These are phyloP conservation scores for human DNA, from an alignment of 2,113 vertebrate genomes.

Conservation along the genomic window DNA sequence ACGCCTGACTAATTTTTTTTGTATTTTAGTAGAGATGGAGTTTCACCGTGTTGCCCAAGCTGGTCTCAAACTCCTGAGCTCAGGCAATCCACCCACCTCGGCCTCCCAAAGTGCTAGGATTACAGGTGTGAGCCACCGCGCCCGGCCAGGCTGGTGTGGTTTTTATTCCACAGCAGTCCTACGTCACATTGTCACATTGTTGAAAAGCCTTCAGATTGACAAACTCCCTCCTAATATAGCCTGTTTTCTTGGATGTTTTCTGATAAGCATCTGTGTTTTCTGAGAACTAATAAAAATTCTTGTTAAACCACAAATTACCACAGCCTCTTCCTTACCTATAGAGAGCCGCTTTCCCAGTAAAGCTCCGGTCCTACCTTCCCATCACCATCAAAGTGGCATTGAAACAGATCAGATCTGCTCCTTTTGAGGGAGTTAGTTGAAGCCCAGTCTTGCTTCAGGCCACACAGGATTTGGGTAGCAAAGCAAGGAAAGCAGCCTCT, in stretches of 20 bases:
- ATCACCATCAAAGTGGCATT: neutral
- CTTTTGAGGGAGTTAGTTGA: neutral
- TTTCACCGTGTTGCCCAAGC: no score
- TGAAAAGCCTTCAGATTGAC: neutral
- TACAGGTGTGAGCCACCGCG: no score
- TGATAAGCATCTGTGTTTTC: conserved; percentile 9
- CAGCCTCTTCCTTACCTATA: neutral
- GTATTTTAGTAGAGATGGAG: no score
- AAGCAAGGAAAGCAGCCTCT: neutral
- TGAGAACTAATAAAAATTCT: conserved; percentile 45
- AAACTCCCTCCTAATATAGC: neutral
- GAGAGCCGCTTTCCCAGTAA: neutral
- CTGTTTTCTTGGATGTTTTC: neutral
- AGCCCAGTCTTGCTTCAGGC: neutral
- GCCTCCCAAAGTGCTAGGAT: no score
- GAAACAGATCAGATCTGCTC: neutral
- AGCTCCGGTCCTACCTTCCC: neutral
- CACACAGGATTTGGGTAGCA: neutral
- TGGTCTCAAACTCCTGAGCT: no score
- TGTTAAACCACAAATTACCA: neutral
- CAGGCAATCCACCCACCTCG: no score
- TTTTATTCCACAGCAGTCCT: neutral
- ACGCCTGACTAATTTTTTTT: no score
- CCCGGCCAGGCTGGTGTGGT: neutral
- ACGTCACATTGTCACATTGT: neutral